Percentiles rank a stretch among this genome's conserved stretches.
These are phyloP conservation scores for Brenthis ino DNA, from an alignment of 2,888 invertebrate genomes.

Conservation along the genomic window DNA sequence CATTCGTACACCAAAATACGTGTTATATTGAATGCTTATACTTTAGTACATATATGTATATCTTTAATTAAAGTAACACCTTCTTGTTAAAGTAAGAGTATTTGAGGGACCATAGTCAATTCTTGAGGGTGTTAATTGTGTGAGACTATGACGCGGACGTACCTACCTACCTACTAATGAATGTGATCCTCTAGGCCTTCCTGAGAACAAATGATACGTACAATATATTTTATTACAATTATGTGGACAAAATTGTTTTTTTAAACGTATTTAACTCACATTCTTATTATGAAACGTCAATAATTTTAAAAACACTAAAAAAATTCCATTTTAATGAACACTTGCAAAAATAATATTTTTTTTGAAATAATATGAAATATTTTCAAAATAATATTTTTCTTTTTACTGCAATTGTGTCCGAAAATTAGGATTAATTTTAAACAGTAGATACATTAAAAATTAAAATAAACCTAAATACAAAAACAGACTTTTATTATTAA, in stretches of 20 bases:
- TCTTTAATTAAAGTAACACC: conserved; percentile 35
- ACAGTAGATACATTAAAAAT: too few species aligned
- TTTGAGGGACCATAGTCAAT: conserved; percentile 51
- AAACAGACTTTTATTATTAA: not conserved
- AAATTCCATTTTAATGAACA: too few species aligned
- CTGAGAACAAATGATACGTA: not conserved
- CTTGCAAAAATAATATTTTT: not conserved
- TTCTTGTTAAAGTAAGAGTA: conserved; percentile 49
- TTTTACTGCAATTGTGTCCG: too few species aligned
- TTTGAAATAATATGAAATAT: not conserved
- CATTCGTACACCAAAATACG: not conserved
- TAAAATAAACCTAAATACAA: too few species aligned
- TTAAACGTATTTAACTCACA: too few species aligned
- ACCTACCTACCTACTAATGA: conserved; percentile 32
- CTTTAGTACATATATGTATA: conserved; percentile 22
- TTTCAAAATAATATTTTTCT: not conserved
- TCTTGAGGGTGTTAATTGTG: conserved; percentile 78
- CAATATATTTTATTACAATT: not conserved
- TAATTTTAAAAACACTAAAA: too few species aligned
- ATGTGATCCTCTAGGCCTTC: conserved; percentile 5
- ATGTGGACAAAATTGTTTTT: too few species aligned
- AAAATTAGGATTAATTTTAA: too few species aligned
- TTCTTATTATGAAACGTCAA: too few species aligned
- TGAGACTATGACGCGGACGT: conserved; percentile 54
- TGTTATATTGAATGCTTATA: not conserved